A percentile compares a stretch with the other conserved stretches of the same genome.
phyloP scores from a whole-genome alignment of 2,888 invertebrate species.

The Ectemnius lituratus region DNA sequence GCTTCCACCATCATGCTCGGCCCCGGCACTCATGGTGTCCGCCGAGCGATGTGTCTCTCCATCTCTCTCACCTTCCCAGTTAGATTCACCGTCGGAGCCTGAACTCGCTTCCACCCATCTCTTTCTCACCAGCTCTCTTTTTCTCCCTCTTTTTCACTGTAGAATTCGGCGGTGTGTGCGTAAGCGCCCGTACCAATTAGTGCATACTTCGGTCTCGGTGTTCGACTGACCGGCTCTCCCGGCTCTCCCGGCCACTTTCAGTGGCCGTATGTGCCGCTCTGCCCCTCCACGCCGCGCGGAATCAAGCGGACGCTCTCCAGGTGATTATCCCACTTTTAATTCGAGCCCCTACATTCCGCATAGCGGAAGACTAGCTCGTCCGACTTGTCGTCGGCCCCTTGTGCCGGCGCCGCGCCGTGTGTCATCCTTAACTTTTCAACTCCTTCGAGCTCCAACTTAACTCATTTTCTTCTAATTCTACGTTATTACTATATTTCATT shows the following conservation, averaged over 20 bases:
- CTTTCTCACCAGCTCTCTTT: constrained; percentile 29
- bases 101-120: constrained; percentile 14
- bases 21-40: constrained; percentile 37
- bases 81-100: constrained; percentile 1
- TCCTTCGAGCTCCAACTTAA: no score
- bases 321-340: constrained; percentile 23
- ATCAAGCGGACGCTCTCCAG: constrained; percentile 19
- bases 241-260: constrained; percentile 24
- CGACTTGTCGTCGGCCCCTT: not conserved
- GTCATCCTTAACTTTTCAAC: no score
- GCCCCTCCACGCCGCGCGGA: no score
- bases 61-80: constrained; percentile 25
- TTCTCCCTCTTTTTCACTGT: constrained; percentile 41
- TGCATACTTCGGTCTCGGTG: constrained; percentile 74
- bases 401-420: not conserved
- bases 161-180: constrained; percentile 45
- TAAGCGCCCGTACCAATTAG: constrained; percentile 75
- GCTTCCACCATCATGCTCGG: constrained; percentile 30
- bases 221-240: constrained; percentile 48
- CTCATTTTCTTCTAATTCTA: no score
- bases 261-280: constrained; percentile 18
- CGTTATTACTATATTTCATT: no score
- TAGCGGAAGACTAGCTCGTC: constrained; percentile 1
- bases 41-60: constrained; percentile 42
- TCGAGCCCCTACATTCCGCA: not conserved